These are phyloP conservation scores for Psittacula derbiana DNA, from an alignment of 2,797 vertebrate genomes.

Conservation along the genomic window DNA sequence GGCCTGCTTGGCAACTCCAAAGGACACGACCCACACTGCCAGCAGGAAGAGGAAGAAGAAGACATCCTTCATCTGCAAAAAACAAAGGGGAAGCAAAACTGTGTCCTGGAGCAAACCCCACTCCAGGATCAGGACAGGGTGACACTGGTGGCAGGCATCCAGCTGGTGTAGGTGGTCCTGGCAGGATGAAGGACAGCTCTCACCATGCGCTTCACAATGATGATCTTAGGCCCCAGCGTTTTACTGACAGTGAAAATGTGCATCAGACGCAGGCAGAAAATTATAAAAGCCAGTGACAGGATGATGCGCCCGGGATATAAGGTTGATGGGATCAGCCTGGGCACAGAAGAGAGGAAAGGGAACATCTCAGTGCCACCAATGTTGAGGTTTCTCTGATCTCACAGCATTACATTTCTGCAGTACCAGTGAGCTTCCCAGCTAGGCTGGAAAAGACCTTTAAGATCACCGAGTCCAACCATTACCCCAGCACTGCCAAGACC, in stretches of 20 bases:
- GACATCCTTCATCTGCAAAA: constrained; percentile 91
- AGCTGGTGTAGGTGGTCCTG: not conserved
- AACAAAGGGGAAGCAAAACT: not conserved
- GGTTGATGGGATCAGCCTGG: constrained; percentile 78
- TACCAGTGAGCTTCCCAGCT: not conserved
- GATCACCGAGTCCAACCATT: not conserved
- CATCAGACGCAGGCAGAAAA: constrained; percentile 96
- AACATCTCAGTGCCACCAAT: not conserved
- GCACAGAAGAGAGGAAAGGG: not conserved
- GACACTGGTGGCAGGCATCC: not conserved
- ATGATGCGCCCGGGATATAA: constrained; percentile 89
- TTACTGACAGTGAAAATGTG: constrained; percentile 95
- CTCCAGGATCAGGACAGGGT: not conserved
- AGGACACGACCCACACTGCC: constrained; percentile 95
- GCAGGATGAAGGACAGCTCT: constrained; percentile 24
- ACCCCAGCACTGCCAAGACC: not conserved
- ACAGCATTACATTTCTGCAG: not conserved
- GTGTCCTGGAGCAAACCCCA: not conserved
- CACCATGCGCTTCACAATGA: constrained; percentile 95
- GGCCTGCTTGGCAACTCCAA: constrained; percentile 94
- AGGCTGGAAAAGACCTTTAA: not conserved
- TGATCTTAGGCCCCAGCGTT: constrained; percentile 96
- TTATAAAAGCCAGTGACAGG: constrained; percentile 91
- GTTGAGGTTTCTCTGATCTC: not conserved
- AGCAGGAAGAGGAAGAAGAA: constrained; percentile 98